Evolutionary conservation across 2,888 invertebrate genomes (phyloP), one percentile per base, ranked within the genome.

Genomic region (Sialis lutaria): DNA sequence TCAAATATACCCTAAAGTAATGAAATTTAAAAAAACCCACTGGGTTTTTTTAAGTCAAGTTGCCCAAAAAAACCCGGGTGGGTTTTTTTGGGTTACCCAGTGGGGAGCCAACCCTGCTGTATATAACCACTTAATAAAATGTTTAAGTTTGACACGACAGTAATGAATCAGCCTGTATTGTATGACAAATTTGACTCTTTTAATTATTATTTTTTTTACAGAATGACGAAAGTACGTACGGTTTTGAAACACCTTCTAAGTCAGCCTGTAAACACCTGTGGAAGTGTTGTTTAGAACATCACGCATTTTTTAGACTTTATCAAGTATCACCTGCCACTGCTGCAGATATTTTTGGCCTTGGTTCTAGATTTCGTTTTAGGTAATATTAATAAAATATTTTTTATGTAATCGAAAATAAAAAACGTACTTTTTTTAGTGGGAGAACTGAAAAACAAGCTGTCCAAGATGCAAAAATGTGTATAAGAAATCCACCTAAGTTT

Each of bases 241-340:
- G 92, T 6, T 95, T 95, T 67, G 92, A 93, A 68, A 87, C 91
- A 30, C 86, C 88, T 42, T 87, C 89, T 48, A 83, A 90, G 57
- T 75, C 87, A 30, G 92, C 92, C 10, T 93, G 93, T 64, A 89
- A 93, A 59, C 93, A 95, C 68, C 73, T 96, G 55, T 95, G 93
- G 91, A 84, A 88, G 56, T 95, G 95, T 67, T 92, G 92, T 65
- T 81, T 91, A 46, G 95, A 95, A 64, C 95, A 95, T 64, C 93
- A 93, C 68, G 85, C 90, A 35, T 90, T 91, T 70, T 91, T 90
- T 70, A 75, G 89, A 50, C 71, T 90, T 57, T 87, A 89, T 62
- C 85, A 86, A 63, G 79, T 82, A 34, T 77, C 82, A 13, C 80
- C 86, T 6, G 69, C 71, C 49, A 77, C 79, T 37, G 72, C 79